Evolutionary conservation across 2,797 vertebrate genomes (phyloP), one percentile per base, ranked within the genome.

Genomic region (Pogoniulus pusillus): DNA sequence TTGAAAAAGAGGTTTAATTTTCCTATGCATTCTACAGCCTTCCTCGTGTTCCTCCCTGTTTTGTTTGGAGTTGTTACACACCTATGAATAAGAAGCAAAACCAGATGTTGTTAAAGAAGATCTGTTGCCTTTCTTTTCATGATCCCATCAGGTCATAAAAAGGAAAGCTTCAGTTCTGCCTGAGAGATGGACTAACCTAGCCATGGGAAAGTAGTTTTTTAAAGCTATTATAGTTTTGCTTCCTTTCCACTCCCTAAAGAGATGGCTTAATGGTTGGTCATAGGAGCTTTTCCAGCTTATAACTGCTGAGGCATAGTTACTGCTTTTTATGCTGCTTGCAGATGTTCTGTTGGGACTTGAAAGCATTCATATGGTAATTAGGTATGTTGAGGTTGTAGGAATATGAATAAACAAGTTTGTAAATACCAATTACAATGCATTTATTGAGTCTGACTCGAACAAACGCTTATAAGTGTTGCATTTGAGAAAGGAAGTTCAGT

Each of bases 391-490:
- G 62, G 87, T 91, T 58, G 49, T 76, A 85, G 77, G 55, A 68
- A 51, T 91, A 74, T 71, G 78, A 92, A 92, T 82, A 79, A 84
- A 70, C 53, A 79, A 86, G 77, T 82, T 82, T 84, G 83, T 79
- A 96, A 94, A 95, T 92, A 93, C 57, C 53, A 86, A 64, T 91
- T 94, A 73, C 49, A 65, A 83, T 68, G 47, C 35, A 76, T 73
- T 90, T 91, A 87, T 78, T 82, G 66, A 66, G 59, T 5, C 2
- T 76, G 87, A 81, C 43, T 60, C 75, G 68, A 90, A 79, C 64
- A 93, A 92, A 73, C 45, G 53, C 84, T 90, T 92, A 3, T 82
- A 82, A 88, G 37, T 81, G 39, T 57, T 79, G 16, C 63, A 60
- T 79, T 64, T 88, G 77, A 85, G 75, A 90, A 72, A 77, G 81